These are phyloP conservation scores for Myotis myotis DNA, from an alignment of 2,797 vertebrate species.

Conservation along the genomic window DNA sequence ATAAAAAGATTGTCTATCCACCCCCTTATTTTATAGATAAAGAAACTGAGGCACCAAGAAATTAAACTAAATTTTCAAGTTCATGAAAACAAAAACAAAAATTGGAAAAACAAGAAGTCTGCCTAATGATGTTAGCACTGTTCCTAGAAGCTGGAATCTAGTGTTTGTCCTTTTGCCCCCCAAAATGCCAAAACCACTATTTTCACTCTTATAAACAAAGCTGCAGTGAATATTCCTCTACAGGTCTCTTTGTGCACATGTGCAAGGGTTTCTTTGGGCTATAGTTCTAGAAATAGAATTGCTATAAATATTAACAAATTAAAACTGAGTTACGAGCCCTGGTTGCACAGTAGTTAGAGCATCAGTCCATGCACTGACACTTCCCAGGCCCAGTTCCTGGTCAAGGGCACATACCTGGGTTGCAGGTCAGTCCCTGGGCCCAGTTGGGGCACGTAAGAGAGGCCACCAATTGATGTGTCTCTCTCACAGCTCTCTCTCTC, in stretches of 20 bases:
- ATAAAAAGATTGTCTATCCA: background rate
- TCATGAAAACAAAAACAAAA: constrained; percentile 2
- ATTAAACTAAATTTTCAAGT: background rate
- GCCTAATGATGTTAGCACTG: background rate
- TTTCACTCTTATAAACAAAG: background rate
- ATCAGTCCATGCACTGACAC: no score
- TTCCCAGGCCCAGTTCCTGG: no score
- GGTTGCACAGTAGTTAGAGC: no score
- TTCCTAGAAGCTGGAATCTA: constrained; percentile 30
- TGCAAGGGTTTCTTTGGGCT: background rate
- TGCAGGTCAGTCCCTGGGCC: no score
- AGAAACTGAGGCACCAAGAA: constrained; percentile 14
- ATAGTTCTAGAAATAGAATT: background rate
- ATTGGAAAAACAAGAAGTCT: background rate
- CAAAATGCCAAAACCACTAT: background rate
- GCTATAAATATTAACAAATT: constrained; percentile 17
- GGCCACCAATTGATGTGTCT: no score
- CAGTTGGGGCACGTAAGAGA: no score
- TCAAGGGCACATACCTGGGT: no score
- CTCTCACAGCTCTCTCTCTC: no score
- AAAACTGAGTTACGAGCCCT: background rate
- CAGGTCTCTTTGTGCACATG: background rate
- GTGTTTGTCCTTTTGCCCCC: background rate
- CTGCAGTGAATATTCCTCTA: background rate
- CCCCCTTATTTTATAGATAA: background rate